These are phyloP conservation scores for Candidula unifasciata DNA, from an alignment of 2,888 invertebrate genomes.

Conservation along the genomic window DNA sequence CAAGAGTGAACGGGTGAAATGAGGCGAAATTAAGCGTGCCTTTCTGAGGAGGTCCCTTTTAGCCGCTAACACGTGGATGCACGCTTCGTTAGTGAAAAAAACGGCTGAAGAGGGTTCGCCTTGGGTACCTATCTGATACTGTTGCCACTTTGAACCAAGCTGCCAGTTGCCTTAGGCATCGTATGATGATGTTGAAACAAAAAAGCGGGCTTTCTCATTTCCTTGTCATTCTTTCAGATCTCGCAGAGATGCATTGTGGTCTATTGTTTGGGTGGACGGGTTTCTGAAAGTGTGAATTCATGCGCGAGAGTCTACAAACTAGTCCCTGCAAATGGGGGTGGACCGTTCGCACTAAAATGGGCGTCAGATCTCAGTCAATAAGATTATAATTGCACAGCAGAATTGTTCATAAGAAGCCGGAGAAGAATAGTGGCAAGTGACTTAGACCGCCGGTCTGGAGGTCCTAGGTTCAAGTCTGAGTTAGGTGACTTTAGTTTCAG, in stretches of 20 bases:
- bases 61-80: constrained; percentile 40
- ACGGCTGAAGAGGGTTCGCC: constrained; percentile 44
- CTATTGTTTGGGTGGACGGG: background rate
- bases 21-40: constrained; percentile 24
- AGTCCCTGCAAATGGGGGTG: constrained; percentile 37
- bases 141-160: constrained; percentile 47
- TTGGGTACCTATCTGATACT: constrained; percentile 51
- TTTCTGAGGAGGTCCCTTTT: background rate
- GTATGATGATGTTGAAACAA: constrained; percentile 16
- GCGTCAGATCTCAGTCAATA: constrained; percentile 45
- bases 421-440: too few species aligned
- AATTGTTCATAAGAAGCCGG: background rate
- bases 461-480: background rate
- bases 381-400: constrained; percentile 37
- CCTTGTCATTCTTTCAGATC: constrained; percentile 1
- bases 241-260: constrained; percentile 37
- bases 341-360: constrained; percentile 3
- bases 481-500: too few species aligned
- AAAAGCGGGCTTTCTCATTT: constrained; percentile 21
- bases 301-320: constrained; percentile 8
- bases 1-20: constrained; percentile 29
- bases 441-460: too few species aligned
- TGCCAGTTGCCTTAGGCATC: background rate
- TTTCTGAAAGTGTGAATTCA: constrained; percentile 2
- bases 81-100: constrained; percentile 46